Evolutionary conservation across 2,113 vertebrate species (phyloP).

Genomic region (Tiliqua scincoides): DNA sequence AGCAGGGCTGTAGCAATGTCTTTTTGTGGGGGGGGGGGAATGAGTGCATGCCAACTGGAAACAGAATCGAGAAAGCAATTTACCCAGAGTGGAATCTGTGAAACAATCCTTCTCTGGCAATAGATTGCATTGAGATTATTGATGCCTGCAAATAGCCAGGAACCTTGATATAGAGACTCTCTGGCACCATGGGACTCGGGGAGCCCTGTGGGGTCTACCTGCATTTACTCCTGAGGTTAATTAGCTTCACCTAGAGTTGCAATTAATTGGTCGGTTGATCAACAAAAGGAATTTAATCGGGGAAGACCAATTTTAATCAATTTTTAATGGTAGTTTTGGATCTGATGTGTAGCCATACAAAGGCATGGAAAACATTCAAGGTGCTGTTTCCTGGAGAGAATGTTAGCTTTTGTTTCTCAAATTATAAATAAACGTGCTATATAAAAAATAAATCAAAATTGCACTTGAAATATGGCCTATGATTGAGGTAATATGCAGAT

Average conservation of each 20-base stretch:
- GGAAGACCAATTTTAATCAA: background rate
- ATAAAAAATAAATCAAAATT: no score
- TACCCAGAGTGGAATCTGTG: conserved; percentile 33
- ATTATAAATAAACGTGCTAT: background rate
- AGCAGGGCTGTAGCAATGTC: background rate
- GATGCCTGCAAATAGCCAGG: background rate
- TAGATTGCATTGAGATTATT: background rate
- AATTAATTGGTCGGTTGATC: conserved; percentile 3
- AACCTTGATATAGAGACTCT: background rate
- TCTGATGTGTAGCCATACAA: background rate
- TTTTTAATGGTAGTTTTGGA: background rate
- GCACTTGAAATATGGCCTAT: no score
- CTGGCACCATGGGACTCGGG: background rate
- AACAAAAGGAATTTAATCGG: background rate
- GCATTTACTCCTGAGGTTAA: background rate
- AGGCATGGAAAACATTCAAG: no score
- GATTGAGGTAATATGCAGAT: no score
- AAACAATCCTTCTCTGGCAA: conserved; percentile 7
- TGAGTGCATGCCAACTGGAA: conserved; percentile 6
- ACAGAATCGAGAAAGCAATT: conserved; percentile 16
- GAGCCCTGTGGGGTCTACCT: background rate
- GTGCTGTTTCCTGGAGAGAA: no score
- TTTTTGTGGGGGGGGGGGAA: background rate
- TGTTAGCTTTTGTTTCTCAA: background rate
- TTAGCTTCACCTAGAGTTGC: background rate